Base-by-base conservation (phyloP, 2,113 vertebrate species). In the Actenoides hombroni region DNA sequence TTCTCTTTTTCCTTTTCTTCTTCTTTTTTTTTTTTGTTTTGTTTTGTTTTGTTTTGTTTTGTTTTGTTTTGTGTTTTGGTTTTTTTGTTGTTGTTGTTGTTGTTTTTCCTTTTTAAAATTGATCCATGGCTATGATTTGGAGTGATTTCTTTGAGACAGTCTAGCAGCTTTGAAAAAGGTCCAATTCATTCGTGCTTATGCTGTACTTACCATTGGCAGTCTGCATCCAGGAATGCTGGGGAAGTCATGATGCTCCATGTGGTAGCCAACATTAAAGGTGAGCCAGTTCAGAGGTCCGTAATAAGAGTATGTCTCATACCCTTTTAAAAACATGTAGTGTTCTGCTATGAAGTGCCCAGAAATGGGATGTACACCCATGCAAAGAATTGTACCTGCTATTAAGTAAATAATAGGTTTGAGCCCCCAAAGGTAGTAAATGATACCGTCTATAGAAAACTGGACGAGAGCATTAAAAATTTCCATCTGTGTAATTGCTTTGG, bases 191-290 rank as follows among this genome's bases (percentile, higher is more conserved):
- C 1, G 1, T 57, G 46, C 31, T 78, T 3, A 11, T 40, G 8
- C 16, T 10, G 3, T 60, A 79, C 98, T 93, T 97, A 99, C 99
- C 99, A 99, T 98, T 64, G 99, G 99, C 96, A 99, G 94, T 77
- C 98, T 99, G 97, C 98, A 99, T 83, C 99, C 98, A 0, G 99
- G 99, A 97, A 99, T 99, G 97, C 99, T 99, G 88, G 99, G 99
- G 84, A 99, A 99, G 96, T 99, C 99, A 3, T 99, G 99, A 89
- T 99, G 99, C 92, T 99, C 99, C 98, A 99, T 97, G 97, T 99
- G 99, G 96, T 99, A 99, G 26, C 99, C 99, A 46, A 99, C 99
- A 26, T 99, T 99, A 97, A 99, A 99, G 88, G 99, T 99, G 97
- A 99, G 98, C 84, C 96, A 96, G 97, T 99, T 99, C 93, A 99